Evolutionary conservation across 2,797 vertebrate genomes (phyloP).

Genomic region (Prunella strophiata): DNA sequence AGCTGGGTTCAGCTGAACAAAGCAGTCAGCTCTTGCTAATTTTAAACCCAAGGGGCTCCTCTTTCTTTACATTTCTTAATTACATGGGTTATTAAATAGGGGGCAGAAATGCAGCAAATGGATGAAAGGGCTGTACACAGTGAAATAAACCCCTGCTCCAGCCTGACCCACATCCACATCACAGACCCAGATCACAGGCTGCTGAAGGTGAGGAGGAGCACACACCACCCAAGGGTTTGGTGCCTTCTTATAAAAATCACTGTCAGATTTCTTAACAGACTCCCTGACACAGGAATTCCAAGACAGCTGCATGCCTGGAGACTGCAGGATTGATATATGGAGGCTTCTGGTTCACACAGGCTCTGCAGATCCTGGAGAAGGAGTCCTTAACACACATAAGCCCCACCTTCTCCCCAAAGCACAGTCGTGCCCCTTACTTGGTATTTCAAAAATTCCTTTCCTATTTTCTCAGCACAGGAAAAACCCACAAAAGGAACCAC

Average conservation of each 20-base stretch:
- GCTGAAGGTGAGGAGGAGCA: not conserved
- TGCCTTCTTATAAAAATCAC: not conserved
- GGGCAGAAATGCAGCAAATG: conserved; percentile 8
- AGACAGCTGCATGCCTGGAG: not conserved
- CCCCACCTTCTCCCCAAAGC: not conserved
- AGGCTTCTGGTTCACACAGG: not conserved
- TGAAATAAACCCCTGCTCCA: not conserved
- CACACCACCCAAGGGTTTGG: not conserved
- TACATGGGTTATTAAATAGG: conserved; percentile 48
- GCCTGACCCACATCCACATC: not conserved
- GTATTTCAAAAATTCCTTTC: not conserved
- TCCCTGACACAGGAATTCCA: not conserved
- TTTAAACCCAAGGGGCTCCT: conserved; percentile 17
- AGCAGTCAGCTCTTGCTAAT: conserved; percentile 10
- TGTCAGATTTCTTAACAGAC: not conserved
- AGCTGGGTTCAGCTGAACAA: conserved; percentile 50
- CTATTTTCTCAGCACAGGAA: not conserved
- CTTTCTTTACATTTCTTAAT: conserved; percentile 50
- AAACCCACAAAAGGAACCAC: not conserved
- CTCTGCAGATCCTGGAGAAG: not conserved
- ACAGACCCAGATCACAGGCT: not conserved
- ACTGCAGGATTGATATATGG: not conserved
- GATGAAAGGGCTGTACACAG: not conserved
- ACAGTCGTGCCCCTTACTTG: not conserved
- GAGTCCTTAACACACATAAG: not conserved